Conservation (phyloP, 2,113 vertebrate species). For the Otus sunia region DNA sequence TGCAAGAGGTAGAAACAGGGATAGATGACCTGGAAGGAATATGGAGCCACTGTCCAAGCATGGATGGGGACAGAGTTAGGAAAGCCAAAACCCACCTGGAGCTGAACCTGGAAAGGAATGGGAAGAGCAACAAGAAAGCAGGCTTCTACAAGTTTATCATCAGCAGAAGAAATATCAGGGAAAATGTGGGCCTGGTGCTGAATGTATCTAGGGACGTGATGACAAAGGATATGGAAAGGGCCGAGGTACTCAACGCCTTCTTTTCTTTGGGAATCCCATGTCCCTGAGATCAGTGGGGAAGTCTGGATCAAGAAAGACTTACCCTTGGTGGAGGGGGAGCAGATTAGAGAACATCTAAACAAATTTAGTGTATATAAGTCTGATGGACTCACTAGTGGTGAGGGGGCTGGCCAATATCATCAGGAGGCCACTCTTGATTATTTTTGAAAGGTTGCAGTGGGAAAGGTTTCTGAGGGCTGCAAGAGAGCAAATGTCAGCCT, state of each 20-base stretch:
- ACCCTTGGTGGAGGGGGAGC: rapidly evolving
- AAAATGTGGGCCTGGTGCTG: background rate
- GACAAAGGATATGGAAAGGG: background rate
- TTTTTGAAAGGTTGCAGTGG: background rate
- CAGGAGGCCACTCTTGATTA: background rate
- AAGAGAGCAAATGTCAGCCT: background rate
- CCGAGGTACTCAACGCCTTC: rapidly evolving
- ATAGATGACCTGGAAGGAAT: background rate
- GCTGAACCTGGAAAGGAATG: background rate
- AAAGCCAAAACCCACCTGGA: background rate
- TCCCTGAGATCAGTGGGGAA: background rate
- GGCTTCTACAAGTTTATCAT: background rate
- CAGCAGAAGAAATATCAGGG: background rate
- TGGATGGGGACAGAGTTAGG: rapidly evolving
- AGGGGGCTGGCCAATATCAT: background rate
- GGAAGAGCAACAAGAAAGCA: background rate
- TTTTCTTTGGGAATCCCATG: background rate
- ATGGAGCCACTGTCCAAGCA: background rate
- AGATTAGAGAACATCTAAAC: background rate
- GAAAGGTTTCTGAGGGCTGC: background rate
- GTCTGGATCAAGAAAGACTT: background rate
- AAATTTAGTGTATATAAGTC: background rate
- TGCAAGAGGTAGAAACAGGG: background rate
- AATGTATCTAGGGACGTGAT: background rate
- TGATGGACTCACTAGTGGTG: background rate